Conservation (phyloP, 2,888 invertebrate species). For the Nymphalis c-album region DNA sequence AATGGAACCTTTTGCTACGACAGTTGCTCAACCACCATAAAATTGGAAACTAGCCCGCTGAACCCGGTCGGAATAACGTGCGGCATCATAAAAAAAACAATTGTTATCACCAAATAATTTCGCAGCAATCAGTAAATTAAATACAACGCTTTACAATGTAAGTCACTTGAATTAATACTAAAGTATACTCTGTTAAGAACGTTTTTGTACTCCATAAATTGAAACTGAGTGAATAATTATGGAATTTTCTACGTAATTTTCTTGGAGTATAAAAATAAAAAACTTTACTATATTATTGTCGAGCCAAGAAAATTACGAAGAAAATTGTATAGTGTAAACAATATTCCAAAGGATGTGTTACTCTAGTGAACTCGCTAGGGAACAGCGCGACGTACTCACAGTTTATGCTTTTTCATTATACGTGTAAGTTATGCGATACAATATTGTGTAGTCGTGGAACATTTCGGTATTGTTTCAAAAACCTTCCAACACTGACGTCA, state of each 20-base stretch:
- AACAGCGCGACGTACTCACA: constrained; percentile 8
- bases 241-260: not conserved
- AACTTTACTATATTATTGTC: constrained; percentile 4
- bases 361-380: constrained; percentile 7
- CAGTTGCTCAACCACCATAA: constrained; percentile 76
- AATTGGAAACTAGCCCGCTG: constrained; percentile 72
- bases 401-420: constrained; percentile 15
- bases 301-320: constrained; percentile 5
- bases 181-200: no score
- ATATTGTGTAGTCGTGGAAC: constrained; percentile 9
- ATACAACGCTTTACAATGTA: constrained; percentile 23
- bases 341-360: constrained; percentile 13
- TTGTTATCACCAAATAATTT: constrained; percentile 37
- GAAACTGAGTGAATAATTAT: not conserved
- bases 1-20: constrained; percentile 45
- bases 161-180: constrained; percentile 15
- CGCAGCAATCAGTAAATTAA: constrained; percentile 35
- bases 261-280: not conserved
- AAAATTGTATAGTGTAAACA: constrained; percentile 13
- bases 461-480: constrained; percentile 4
- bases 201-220: no score
- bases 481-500: constrained; percentile 31
- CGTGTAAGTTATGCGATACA: constrained; percentile 9
- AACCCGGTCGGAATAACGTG: constrained; percentile 59
- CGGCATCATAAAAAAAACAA: constrained; percentile 55